A percentile compares a stretch with the other conserved stretches of the same genome.
These are phyloP conservation scores for Clarias batrachus DNA, from an alignment of 2,113 vertebrate species.

Conservation along the genomic window DNA sequence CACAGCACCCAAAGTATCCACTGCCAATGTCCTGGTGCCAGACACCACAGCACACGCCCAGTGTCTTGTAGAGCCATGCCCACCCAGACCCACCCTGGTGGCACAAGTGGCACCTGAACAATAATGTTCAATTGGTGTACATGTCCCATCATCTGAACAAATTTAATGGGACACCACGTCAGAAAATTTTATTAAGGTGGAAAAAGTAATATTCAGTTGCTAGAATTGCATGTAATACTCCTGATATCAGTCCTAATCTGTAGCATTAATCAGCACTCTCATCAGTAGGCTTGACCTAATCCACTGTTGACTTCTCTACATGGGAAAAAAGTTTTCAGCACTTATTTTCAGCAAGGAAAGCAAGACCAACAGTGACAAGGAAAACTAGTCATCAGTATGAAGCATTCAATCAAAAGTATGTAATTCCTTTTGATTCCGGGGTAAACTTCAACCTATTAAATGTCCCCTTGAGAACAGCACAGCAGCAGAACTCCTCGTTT, in stretches of 20 bases:
- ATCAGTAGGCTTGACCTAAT: conserved; percentile 10
- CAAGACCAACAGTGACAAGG: neutral
- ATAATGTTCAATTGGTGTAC: no score
- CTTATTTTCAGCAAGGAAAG: neutral
- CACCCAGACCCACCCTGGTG: no score
- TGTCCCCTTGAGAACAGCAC: neutral
- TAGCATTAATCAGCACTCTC: neutral
- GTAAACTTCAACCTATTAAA: neutral
- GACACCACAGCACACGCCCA: no score
- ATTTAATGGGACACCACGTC: neutral
- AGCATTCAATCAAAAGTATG: neutral
- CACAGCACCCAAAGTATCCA: no score
- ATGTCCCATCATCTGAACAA: neutral
- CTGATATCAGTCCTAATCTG: neutral
- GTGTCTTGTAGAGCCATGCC: no score
- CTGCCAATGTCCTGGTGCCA: no score
- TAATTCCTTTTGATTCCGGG: neutral
- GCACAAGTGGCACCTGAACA: no score
- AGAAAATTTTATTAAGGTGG: neutral
- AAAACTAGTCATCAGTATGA: neutral
- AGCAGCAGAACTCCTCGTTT: neutral
- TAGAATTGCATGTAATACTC: neutral
- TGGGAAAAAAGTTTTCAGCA: neutral
- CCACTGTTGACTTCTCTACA: neutral
- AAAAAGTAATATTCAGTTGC: no score